These are phyloP conservation scores for Albula goreensis DNA, from an alignment of 2,113 vertebrate genomes.

Conservation along the genomic window DNA sequence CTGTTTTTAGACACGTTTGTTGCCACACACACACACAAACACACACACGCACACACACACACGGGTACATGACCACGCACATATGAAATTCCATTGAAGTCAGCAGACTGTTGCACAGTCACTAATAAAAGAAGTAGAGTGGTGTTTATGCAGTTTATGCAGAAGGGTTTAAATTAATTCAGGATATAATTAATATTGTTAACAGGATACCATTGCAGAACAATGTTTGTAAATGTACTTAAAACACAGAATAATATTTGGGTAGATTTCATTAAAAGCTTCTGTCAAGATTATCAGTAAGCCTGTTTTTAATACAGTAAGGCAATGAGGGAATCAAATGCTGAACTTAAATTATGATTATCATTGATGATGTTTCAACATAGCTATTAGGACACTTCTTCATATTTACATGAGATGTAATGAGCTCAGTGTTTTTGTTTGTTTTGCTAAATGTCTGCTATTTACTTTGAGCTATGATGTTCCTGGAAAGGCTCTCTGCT, in stretches of 20 bases:
- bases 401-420: not conserved
- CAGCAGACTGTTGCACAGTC: not conserved
- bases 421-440: not conserved
- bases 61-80: not conserved
- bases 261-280: not conserved
- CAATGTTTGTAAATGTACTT: not conserved
- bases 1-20: not conserved
- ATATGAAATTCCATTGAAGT: not conserved
- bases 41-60: not conserved
- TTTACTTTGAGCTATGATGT: not conserved
- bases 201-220: not conserved
- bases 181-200: not conserved
- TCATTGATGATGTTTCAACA: not conserved
- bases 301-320: not conserved
- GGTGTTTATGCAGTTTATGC: not conserved
- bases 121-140: not conserved
- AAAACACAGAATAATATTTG: not conserved
- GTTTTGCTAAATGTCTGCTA: not conserved
- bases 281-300: not conserved
- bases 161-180: not conserved
- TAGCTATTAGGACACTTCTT: not conserved
- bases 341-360: not conserved
- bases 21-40: not conserved
- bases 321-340: not conserved
- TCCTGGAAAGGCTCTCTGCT: no score